Conservation (phyloP, 2,113 vertebrate genomes). For the Chroicocephalus ridibundus region DNA sequence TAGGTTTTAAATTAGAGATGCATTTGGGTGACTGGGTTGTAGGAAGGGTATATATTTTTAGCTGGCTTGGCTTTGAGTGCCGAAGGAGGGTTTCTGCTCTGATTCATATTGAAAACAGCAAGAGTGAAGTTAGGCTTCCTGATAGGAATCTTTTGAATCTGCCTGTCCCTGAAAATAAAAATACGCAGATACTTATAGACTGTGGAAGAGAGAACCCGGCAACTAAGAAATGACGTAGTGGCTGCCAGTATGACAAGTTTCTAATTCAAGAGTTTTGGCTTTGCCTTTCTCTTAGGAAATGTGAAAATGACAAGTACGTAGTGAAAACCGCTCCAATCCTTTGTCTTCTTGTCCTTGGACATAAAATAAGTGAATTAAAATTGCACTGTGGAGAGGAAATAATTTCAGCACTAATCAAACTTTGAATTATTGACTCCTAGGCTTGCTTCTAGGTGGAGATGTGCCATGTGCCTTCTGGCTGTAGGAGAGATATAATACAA, state of each 20-base stretch:
- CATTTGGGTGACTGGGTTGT: neutral
- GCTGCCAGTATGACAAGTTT: neutral
- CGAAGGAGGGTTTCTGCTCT: neutral
- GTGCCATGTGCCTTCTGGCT: neutral
- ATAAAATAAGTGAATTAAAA: neutral
- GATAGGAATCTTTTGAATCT: neutral
- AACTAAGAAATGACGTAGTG: neutral
- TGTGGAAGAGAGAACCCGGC: neutral
- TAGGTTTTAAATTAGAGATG: neutral
- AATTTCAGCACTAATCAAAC: neutral
- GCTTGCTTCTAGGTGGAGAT: neutral
- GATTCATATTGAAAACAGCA: neutral
- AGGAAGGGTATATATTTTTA: constrained; percentile 17
- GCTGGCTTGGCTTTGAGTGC: neutral
- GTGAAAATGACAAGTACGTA: neutral
- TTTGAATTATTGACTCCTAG: neutral
- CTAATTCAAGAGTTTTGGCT: neutral
- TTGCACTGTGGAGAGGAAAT: neutral
- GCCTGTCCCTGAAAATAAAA: neutral
- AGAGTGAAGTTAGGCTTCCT: neutral
- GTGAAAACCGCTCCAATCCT: neutral
- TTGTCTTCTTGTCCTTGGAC: neutral
- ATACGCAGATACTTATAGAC: neutral
- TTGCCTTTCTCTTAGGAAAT: neutral
- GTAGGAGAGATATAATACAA: neutral